Base-by-base conservation (phyloP, 2,888 invertebrate genomes). In the Ormyrus rosae region DNA sequence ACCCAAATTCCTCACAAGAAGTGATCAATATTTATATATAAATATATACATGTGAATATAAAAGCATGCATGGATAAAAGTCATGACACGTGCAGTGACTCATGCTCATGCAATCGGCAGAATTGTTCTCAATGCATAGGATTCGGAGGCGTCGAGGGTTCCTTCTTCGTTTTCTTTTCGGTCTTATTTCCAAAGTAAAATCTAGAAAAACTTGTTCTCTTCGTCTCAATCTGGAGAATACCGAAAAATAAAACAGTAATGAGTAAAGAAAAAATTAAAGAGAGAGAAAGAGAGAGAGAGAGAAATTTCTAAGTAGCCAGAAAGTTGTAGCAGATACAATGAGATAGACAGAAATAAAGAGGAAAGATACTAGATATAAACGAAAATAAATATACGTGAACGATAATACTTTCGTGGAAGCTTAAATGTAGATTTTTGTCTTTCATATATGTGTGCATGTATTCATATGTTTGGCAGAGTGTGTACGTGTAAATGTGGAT, bases 361-460 rank as follows among this genome's bases (percentile, higher is more conserved):
- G 34, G 34, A 34, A 34, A 51, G 10, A 72, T 2, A 60, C 60
- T 69, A 76, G 45, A 80, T 53, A 82, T 63, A 78, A 83, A 77
- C 11, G 46, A 67, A 67, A 73, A 75, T 58, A 64, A 64, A 78
- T 68, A 64, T 76, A 74, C 61, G 79, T 82, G 76, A 73, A 68
- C 74, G 67, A 81, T 53, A 67, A 69, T 65, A 71, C 51, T 78
- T 81, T 77, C 13, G 72, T 81, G 76, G 53, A 72, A 77, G 48
- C 72, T 81, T 51, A 72, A 72, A 71, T 78, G 65, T 74, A 78
- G 74, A 78, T 74, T 81, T 81, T 78, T 78, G 81, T 81, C 79
- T 73, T 75, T 79, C 63, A 67, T 75, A 72, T 81, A 81, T 48
- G 82, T 78, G 78, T 77, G 68, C 56, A 63, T 65, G 81, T 74